Evolutionary conservation across 2,113 vertebrate genomes (phyloP), one percentile per base, ranked within the genome.

Genomic region (Corythornis vintsioides): DNA sequence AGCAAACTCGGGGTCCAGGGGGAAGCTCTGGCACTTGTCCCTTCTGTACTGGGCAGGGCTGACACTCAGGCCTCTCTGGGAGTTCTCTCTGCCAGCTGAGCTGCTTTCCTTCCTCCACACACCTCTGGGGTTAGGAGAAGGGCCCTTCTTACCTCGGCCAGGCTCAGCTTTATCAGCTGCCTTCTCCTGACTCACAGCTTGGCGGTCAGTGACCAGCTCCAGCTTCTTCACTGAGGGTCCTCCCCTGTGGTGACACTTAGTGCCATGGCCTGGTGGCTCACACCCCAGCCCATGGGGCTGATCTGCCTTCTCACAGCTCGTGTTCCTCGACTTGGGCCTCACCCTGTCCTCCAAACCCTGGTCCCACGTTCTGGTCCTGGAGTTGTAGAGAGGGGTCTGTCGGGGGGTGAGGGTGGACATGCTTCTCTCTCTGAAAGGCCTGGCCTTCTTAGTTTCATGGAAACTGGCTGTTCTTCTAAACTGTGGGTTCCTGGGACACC

Each of bases 391-490:
- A n/a, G 98, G 97, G 74, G 97, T 98, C 95, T 98, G 97, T 29
- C 97, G 94, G 0, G 98, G 97, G 3, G 96, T 97, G 38, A 98
- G 96, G 1, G 97, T 97, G 57, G 99, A 99, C 98, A 99, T 97
- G 96, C 99, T 99, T 74, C 99, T 97, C 95, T 99, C 99, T 94
- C 99, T 97, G 97, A 98, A 99, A 7, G 98, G 98, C 83, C 98
- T 98, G 57, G 96, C 92, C 66, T 98, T 98, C 96, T 97, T 98
- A 87, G 97, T 93, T 90, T 99, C 98, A 11, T 98, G 98, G 66
- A 99, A 99, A 90, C 99, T 99, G 53, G 98, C 98, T 2, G 99
- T 99, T 90, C 99, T 98, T 83, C 98, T 96, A 92, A 99, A 99
- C 69, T 98, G 97, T 1, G 98, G 96, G 76, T 98, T 98, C 87